Evolutionary conservation across 2,888 invertebrate species (phyloP).

Genomic region (Onchidella celtica): DNA sequence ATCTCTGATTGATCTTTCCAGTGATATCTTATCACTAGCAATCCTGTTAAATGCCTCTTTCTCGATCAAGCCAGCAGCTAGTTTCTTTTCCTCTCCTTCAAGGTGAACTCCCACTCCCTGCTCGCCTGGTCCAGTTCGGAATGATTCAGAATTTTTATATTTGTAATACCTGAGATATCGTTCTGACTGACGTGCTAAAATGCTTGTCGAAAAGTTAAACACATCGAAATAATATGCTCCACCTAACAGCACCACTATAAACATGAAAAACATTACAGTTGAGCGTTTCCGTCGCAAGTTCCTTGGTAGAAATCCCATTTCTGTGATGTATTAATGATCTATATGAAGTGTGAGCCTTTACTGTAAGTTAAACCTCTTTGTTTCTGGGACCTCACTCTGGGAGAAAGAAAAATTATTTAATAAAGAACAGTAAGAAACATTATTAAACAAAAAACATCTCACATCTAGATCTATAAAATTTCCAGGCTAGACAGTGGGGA

Average conservation of each 20-base stretch:
- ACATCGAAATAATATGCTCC: conserved; percentile 25
- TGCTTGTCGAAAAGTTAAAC: neutral
- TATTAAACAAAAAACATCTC: no score
- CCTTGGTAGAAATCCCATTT: conserved; percentile 31
- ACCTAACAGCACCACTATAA: neutral
- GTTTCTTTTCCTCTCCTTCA: conserved; percentile 82
- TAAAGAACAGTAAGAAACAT: no score
- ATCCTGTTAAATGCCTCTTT: conserved; percentile 93
- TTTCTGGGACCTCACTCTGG: no score
- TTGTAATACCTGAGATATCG: conserved; percentile 44
- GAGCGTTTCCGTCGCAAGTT: conserved; percentile 7
- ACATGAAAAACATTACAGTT: neutral
- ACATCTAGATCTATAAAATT: no score
- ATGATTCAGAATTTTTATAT: conserved; percentile 60
- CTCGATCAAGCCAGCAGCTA: conserved; percentile 86
- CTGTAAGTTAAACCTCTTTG: no score
- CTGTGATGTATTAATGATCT: no score
- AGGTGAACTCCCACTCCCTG: conserved; percentile 71
- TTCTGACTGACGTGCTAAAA: conserved; percentile 17
- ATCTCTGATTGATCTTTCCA: conserved; percentile 89
- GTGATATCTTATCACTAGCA: conserved; percentile 92
- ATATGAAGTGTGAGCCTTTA: no score
- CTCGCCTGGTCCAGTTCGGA: conserved; percentile 77
- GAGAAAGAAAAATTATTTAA: no score
- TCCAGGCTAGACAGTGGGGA: no score